Conservation (phyloP, 2,888 invertebrate species). For the Phengaris alcon region DNA sequence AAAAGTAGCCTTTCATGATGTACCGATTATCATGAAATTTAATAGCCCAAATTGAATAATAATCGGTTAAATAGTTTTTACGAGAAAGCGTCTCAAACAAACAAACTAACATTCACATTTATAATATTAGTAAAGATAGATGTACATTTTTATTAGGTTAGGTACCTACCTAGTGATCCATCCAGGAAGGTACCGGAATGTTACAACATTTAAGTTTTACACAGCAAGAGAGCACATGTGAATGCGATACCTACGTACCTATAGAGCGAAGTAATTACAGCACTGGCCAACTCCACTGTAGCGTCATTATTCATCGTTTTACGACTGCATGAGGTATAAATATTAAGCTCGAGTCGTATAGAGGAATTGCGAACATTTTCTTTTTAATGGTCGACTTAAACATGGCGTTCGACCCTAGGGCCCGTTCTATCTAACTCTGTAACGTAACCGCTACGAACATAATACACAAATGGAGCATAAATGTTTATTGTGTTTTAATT, state of each 20-base stretch:
- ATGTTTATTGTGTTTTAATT: slow-evolving; percentile 71
- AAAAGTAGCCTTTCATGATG: too few species aligned
- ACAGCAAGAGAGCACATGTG: slow-evolving; percentile 70
- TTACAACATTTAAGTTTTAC: slow-evolving; percentile 68
- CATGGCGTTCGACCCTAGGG: slow-evolving; percentile 68
- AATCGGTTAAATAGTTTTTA: too few species aligned
- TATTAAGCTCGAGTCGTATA: slow-evolving; percentile 77
- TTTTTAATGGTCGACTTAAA: slow-evolving; percentile 77
- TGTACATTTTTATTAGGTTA: neutral
- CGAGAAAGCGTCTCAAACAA: too few species aligned
- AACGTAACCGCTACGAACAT: slow-evolving; percentile 56
- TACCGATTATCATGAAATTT: too few species aligned
- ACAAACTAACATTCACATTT: too few species aligned
- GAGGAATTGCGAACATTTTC: slow-evolving; percentile 78
- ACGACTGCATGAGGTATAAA: slow-evolving; percentile 78
- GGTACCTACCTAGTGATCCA: slow-evolving; percentile 38
- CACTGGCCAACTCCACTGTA: slow-evolving; percentile 74
- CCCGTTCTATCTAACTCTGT: slow-evolving; percentile 59
- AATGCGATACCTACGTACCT: slow-evolving; percentile 50
- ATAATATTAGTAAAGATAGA: too few species aligned
- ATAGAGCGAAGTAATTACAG: slow-evolving; percentile 75
- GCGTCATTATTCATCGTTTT: slow-evolving; percentile 79
- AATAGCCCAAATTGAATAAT: too few species aligned
- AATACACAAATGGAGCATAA: slow-evolving; percentile 52
- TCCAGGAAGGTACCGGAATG: slow-evolving; percentile 56